A percentile compares a stretch with the other conserved stretches of the same genome.
phyloP scores from a whole-genome alignment of 2,797 vertebrate species.

The Buphagus erythrorhynchus region DNA sequence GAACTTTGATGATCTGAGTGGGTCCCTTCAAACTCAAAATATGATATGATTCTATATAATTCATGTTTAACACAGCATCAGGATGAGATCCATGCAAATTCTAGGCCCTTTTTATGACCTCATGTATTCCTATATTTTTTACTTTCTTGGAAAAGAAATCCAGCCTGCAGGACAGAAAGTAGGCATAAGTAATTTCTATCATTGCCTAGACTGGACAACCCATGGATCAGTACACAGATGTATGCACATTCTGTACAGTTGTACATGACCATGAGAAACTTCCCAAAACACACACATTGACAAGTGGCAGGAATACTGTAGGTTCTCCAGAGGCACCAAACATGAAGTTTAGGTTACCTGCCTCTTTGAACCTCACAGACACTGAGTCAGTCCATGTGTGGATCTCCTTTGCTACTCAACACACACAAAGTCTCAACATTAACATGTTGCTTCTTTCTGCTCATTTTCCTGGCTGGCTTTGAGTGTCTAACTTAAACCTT shows the following conservation, averaged over 20 bases:
- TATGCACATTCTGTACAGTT: rapidly evolving
- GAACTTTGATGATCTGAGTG: not conserved
- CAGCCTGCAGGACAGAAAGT: not conserved
- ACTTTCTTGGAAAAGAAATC: not conserved
- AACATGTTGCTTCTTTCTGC: rapidly evolving
- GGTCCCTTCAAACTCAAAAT: not conserved
- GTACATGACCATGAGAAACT: not conserved
- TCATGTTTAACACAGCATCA: not conserved
- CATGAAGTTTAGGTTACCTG: not conserved
- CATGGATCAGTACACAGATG: not conserved
- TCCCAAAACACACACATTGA: not conserved
- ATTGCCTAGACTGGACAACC: not conserved
- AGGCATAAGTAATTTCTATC: not conserved
- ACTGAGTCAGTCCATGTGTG: not conserved
- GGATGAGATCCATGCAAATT: not conserved
- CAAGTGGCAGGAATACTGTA: not conserved
- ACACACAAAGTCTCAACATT: not conserved
- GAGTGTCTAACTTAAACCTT: not conserved
- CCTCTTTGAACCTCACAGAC: not conserved
- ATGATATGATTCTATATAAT: not conserved
- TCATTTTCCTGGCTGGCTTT: not conserved
- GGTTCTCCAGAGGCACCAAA: not conserved
- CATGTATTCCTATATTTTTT: not conserved
- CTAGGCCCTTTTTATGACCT: not conserved
- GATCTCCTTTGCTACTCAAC: not conserved